These are phyloP conservation scores for Vultur gryphus DNA, from an alignment of 2,797 vertebrate genomes.

Conservation along the genomic window DNA sequence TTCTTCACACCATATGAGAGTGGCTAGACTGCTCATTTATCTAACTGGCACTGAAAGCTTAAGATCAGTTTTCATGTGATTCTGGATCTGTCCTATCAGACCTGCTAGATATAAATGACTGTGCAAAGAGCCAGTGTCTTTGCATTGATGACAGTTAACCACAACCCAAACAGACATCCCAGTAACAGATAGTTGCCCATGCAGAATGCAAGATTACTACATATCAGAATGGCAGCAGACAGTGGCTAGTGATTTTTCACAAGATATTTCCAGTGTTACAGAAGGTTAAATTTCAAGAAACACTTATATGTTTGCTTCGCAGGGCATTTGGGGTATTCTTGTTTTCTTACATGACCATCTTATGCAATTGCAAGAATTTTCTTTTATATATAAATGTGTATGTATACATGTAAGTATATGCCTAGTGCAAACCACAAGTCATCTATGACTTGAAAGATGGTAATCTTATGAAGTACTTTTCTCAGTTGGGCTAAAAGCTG, in stretches of 20 bases:
- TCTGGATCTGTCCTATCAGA: background rate
- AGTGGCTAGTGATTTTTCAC: background rate
- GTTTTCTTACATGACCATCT: background rate
- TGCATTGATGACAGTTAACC: background rate
- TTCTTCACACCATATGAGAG: background rate
- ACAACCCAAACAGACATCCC: background rate
- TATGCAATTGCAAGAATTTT: background rate
- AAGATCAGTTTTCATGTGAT: background rate
- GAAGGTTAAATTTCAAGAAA: background rate
- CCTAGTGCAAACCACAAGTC: background rate
- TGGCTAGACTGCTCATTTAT: background rate
- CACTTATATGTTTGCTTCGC: background rate
- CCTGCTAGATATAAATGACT: background rate
- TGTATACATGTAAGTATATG: background rate
- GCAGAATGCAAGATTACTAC: background rate
- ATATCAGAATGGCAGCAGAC: background rate
- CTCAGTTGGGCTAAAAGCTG: conserved; percentile 21
- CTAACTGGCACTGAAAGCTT: background rate
- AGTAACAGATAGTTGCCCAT: background rate
- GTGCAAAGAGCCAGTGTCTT: background rate
- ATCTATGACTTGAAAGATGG: background rate
- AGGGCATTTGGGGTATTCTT: background rate
- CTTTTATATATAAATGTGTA: background rate
- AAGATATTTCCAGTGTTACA: background rate
- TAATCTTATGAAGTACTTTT: background rate